Conservation (phyloP, 2,113 vertebrate genomes). For the Tiliqua scincoides region DNA sequence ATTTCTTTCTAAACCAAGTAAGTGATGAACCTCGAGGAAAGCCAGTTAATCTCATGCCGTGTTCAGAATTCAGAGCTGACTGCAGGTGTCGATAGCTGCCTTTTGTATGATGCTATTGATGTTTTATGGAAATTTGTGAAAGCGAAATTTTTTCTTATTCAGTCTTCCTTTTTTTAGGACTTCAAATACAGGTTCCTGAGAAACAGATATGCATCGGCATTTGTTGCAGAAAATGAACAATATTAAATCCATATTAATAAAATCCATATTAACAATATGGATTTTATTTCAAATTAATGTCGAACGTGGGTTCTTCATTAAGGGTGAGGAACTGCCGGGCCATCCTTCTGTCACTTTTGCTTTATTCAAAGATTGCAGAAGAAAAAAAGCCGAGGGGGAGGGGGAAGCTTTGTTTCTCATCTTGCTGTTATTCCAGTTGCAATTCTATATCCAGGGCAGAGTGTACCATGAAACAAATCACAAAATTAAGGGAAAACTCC, state of each 20-base stretch:
- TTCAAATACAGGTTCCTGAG: conserved; percentile 21
- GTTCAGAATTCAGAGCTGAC: conserved; percentile 9
- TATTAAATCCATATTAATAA: too few species aligned
- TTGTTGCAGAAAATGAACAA: conserved; percentile 9
- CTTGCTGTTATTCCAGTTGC: neutral
- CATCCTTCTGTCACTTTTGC: neutral
- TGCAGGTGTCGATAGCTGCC: conserved; percentile 31
- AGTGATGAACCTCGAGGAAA: conserved; percentile 18
- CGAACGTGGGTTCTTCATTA: conserved; percentile 20
- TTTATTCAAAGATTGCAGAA: neutral
- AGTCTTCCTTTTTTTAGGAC: neutral
- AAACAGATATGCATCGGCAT: neutral
- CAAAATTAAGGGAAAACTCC: too few species aligned
- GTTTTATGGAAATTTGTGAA: conserved; percentile 11
- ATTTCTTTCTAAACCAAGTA: conserved; percentile 27
- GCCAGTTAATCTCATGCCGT: neutral
- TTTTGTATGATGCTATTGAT: conserved; percentile 20
- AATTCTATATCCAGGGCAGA: too few species aligned
- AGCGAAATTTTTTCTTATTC: neutral
- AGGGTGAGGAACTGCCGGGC: neutral
- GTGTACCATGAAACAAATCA: too few species aligned
- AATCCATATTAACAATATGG: neutral
- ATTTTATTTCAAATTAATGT: conserved; percentile 1
- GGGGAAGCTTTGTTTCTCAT: neutral
- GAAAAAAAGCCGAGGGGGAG: neutral